These are phyloP conservation scores for Perdita meconis DNA, from an alignment of 2,888 invertebrate species.

Conservation along the genomic window DNA sequence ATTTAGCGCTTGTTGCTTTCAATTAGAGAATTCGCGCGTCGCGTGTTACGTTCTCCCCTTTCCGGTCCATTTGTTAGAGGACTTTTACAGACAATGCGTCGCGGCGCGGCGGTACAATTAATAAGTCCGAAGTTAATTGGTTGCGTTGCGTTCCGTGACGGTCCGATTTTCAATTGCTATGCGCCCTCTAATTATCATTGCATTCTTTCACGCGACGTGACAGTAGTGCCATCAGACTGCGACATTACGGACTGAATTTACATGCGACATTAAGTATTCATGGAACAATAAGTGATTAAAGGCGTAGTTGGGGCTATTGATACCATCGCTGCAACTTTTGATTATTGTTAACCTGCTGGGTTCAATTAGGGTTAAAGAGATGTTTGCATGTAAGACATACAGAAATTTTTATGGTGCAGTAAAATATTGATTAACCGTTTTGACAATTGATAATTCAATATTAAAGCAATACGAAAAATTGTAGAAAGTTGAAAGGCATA, in stretches of 20 bases:
- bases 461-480: no score
- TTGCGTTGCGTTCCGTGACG: conserved; percentile 28
- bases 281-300: conserved; percentile 4
- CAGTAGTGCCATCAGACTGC: no score
- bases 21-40: conserved; percentile 32
- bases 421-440: no score
- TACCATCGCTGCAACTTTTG: neutral
- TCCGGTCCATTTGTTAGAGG: neutral
- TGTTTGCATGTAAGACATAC: no score
- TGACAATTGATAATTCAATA: no score
- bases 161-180: conserved; percentile 28
- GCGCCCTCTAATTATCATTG: conserved; percentile 22
- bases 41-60: neutral
- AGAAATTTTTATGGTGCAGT: no score
- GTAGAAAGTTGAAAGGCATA: no score
- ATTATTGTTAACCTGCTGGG: no score
- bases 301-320: neutral
- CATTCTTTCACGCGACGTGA: conserved; percentile 2
- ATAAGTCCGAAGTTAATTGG: conserved; percentile 29
- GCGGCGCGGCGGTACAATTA: conserved; percentile 42
- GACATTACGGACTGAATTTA: conserved; percentile 1
- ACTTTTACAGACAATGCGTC: conserved; percentile 16
- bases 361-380: no score
- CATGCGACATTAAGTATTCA: neutral
- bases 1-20: conserved; percentile 46